Percentiles rank a stretch among this genome's conserved stretches.
phyloP scores from a whole-genome alignment of 2,888 invertebrate genomes.

The Mycalesis mineus region DNA sequence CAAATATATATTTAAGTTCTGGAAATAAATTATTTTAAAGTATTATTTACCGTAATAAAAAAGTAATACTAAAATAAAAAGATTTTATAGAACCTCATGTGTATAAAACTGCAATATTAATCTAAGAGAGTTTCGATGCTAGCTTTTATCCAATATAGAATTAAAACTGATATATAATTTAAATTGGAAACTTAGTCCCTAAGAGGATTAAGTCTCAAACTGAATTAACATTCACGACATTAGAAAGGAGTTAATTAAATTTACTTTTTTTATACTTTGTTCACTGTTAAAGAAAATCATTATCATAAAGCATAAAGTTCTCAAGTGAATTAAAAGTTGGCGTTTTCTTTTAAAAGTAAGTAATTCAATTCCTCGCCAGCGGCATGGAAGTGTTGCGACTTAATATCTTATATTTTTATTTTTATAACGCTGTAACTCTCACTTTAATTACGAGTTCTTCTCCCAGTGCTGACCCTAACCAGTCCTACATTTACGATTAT shows the following conservation, averaged over 20 bases:
- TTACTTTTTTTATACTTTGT: constrained; percentile 25
- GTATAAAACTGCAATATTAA: too few relatives aligned
- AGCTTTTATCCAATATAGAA: background rate
- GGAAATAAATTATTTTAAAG: too few relatives aligned
- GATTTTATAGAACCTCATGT: too few relatives aligned
- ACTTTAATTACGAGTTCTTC: constrained; percentile 4
- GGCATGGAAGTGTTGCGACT: constrained; percentile 24
- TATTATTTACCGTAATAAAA: too few relatives aligned
- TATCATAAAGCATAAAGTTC: constrained; percentile 32
- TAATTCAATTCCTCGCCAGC: constrained; percentile 28
- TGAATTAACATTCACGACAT: constrained; percentile 11
- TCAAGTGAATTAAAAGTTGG: constrained; percentile 30
- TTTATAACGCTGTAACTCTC: constrained; percentile 8
- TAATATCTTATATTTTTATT: constrained; percentile 16
- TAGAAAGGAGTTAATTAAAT: constrained; percentile 27
- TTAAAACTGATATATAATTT: too few relatives aligned
- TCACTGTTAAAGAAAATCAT: constrained; percentile 28
- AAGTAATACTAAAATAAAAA: too few relatives aligned
- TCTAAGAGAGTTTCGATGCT: too few relatives aligned
- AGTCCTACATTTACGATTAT: too few relatives aligned
- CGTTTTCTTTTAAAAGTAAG: constrained; percentile 28
- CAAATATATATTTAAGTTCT: too few relatives aligned
- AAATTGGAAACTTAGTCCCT: too few relatives aligned
- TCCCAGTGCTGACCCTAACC: too few relatives aligned
- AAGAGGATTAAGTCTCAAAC: background rate